phyloP scores from a whole-genome alignment of 2,888 invertebrate species.

The Pharmacophagus antenor region DNA sequence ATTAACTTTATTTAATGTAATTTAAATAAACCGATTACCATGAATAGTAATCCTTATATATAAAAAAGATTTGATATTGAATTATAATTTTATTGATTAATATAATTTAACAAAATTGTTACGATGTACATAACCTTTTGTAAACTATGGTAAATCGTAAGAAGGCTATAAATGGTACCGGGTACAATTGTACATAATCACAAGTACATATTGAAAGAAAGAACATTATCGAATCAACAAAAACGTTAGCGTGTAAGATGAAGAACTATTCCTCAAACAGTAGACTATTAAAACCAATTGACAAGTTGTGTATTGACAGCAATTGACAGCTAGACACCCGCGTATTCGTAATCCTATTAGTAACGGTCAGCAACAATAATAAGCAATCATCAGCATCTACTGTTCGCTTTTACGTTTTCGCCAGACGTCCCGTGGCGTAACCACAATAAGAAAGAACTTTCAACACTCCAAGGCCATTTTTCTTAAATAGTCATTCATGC shows the following conservation, averaged over 20 bases:
- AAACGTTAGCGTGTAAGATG: conserved; percentile 14
- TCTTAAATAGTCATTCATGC: conserved; percentile 30
- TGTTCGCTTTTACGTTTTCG: conserved; percentile 55
- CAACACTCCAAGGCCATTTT: conserved; percentile 45
- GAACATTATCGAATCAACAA: conserved; percentile 26
- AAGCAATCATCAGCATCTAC: conserved; percentile 53
- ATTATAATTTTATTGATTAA: too few species aligned
- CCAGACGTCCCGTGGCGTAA: conserved; percentile 46
- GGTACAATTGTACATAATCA: background rate
- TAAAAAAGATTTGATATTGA: too few species aligned
- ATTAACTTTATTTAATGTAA: too few species aligned
- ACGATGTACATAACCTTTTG: too few species aligned
- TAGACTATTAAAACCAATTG: conserved; percentile 23
- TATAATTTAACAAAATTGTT: too few species aligned
- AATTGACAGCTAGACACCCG: conserved; percentile 26
- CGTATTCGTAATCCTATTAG: conserved; percentile 46
- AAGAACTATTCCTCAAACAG: conserved; percentile 22
- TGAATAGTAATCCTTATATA: too few species aligned
- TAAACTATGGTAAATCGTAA: too few species aligned
- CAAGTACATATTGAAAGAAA: conserved; percentile 7
- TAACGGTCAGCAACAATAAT: conserved; percentile 50
- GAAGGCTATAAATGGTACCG: too few species aligned
- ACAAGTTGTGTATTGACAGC: conserved; percentile 25
- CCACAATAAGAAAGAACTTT: conserved; percentile 56
- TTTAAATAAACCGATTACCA: too few species aligned